Percentiles rank a stretch among this genome's conserved stretches.
These are phyloP conservation scores for Bombyx mori DNA, from an alignment of 1,140 invertebrate species.

Conservation along the genomic window DNA sequence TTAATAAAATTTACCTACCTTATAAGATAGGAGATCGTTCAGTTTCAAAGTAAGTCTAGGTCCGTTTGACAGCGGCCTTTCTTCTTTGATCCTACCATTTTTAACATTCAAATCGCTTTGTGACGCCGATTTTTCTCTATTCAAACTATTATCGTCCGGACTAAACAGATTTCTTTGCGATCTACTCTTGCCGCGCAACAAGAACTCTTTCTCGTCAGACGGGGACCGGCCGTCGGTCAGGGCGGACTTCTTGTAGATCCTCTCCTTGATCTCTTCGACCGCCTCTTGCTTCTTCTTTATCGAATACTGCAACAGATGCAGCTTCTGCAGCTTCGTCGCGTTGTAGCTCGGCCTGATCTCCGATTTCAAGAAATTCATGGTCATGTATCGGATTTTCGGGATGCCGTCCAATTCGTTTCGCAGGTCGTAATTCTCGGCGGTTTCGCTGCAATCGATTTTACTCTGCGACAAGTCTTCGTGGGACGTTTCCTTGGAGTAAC, in stretches of 20 bases:
- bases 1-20: constrained; percentile 25
- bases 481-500: constrained; percentile 34
- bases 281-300: constrained; percentile 66
- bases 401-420: constrained; percentile 46
- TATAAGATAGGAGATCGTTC: constrained; percentile 63
- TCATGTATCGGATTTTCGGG: constrained; percentile 54
- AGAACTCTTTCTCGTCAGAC: constrained; percentile 21
- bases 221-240: constrained; percentile 37
- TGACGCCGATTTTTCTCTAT: constrained; percentile 36
- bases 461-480: constrained; percentile 47
- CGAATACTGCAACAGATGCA: constrained; percentile 64
- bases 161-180: constrained; percentile 52
- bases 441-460: constrained; percentile 66
- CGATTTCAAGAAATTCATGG: constrained; percentile 64
- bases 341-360: constrained; percentile 83
- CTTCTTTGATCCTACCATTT: constrained; percentile 46
- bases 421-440: constrained; percentile 63
- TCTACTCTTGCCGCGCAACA: constrained; percentile 38
- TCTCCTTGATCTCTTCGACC: constrained; percentile 62
- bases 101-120: constrained; percentile 39
- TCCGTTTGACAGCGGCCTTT: constrained; percentile 38
- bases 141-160: constrained; percentile 30
- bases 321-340: constrained; percentile 76
- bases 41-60: constrained; percentile 55
- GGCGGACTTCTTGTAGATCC: constrained; percentile 63